phyloP scores from a whole-genome alignment of 2,888 invertebrate species.

The Dorcus parallelipipedus region DNA sequence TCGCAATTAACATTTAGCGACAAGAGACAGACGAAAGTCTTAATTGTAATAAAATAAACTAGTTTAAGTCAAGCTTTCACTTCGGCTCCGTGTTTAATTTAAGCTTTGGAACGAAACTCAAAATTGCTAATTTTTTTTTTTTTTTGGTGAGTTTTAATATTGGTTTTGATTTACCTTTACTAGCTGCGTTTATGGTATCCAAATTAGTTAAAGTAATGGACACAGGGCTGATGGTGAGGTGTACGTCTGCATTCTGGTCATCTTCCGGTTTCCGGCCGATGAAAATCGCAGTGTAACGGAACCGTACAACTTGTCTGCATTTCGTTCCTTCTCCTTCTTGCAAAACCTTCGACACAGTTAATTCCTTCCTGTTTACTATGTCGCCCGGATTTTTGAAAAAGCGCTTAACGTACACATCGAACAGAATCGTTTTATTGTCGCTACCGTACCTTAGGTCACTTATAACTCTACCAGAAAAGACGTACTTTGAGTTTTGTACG shows the following conservation, averaged over 20 bases:
- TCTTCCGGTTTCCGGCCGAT: constrained; percentile 38
- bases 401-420: constrained; percentile 42
- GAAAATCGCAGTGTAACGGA: constrained; percentile 46
- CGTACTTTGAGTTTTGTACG: constrained; percentile 37
- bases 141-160: too few relatives aligned
- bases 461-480: constrained; percentile 46
- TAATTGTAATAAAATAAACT: too few relatives aligned
- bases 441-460: constrained; percentile 35
- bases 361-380: constrained; percentile 35
- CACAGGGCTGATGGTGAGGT: constrained; percentile 44
- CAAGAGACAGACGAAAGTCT: too few relatives aligned
- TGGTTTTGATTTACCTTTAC: constrained; percentile 41
- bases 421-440: constrained; percentile 36
- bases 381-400: constrained; percentile 42
- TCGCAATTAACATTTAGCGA: too few relatives aligned
- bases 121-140: too few relatives aligned
- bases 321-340: constrained; percentile 43
- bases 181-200: constrained; percentile 47
- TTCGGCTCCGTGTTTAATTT: too few relatives aligned
- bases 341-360: constrained; percentile 41
- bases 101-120: too few relatives aligned
- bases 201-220: constrained; percentile 48
- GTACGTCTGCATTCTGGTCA: constrained; percentile 37
- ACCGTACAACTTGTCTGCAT: constrained; percentile 43
- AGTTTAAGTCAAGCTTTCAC: too few relatives aligned